Evolutionary conservation across 1,140 invertebrate species (phyloP).

Genomic region (Neodiprion virginianus): DNA sequence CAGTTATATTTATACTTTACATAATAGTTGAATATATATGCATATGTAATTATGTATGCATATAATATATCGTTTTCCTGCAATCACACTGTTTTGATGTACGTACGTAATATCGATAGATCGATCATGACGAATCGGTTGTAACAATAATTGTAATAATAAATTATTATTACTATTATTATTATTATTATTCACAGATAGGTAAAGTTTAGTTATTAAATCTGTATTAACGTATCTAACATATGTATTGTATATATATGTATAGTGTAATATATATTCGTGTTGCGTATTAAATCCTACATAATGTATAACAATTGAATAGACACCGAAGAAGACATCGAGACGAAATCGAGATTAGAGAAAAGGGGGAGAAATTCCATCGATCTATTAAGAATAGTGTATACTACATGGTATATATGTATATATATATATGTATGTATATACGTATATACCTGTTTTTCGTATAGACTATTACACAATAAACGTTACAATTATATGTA

Average conservation of each 20-base stretch:
- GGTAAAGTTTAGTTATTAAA: background rate
- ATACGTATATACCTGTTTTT: background rate
- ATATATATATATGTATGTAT: slow-evolving; percentile 18
- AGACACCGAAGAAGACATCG: slow-evolving; percentile 59
- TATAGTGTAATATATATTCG: background rate
- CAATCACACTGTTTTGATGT: background rate
- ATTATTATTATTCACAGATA: too few relatives aligned
- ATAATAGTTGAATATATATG: background rate
- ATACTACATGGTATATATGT: background rate
- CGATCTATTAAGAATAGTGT: background rate
- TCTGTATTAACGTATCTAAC: background rate
- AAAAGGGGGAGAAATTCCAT: slow-evolving; percentile 48
- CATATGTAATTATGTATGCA: background rate
- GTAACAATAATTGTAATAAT: too few relatives aligned
- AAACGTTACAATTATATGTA: slow-evolving; percentile 23
- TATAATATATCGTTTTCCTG: background rate
- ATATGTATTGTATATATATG: background rate
- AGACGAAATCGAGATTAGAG: slow-evolving; percentile 50
- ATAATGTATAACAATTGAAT: slow-evolving; percentile 24
- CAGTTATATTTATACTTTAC: too few relatives aligned
- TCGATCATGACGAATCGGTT: background rate
- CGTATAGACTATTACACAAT: slow-evolving; percentile 24
- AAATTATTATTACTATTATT: too few relatives aligned
- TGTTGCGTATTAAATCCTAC: background rate
- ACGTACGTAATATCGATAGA: background rate